Evolutionary conservation across 2,888 invertebrate species (phyloP), one percentile per base, ranked within the genome.

Genomic region (Drosophila algonquin): DNA sequence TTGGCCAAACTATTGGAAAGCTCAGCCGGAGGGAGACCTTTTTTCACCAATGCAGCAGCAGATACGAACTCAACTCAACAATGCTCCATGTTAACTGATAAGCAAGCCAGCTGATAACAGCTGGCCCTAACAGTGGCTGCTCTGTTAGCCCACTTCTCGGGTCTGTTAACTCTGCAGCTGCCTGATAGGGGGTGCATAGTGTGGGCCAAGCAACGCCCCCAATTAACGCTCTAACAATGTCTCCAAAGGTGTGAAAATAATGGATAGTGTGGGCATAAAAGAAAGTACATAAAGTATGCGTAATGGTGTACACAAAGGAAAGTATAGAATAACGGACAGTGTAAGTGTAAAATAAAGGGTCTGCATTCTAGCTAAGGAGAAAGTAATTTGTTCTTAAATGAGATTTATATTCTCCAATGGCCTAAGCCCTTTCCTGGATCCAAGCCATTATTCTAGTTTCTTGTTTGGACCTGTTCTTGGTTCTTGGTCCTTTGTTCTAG

Each of bases 1-100:
- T 79, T 77, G 76, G 70, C 65, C 63, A 64, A 77, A 76, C 63
- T 77, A 74, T 77, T 59, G 64, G 67, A 87, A 81, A 87, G 87
- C 85, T 83, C 59, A 16, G 7, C 60, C 67, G 51, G 40, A 27
- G 67, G 18, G 18, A 18, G 18, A 53, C 65, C 32, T 51, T 67
- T 51, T 54, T 72, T 72, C 72, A 72, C 73, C 72, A 72, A 73
- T 45, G 54, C 48, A 40, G 40, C 60, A 51, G 7, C 52, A 52
- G 44, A 59, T 52, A 59, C 12, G 16, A 70, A 72, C 57, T 85
- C 18, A 18, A 18, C 18, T 18, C 85, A 81, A 74, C 81, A 84
- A 75, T 62, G 63, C 14, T 3, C 68, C 35, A 63, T 73, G 76
- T 79, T 75, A 71, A 56, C n/a, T 81, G 83, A 83, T 83, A 83